phyloP scores from a whole-genome alignment of 1,140 invertebrate genomes.

The Rhyacophila brunnea region DNA sequence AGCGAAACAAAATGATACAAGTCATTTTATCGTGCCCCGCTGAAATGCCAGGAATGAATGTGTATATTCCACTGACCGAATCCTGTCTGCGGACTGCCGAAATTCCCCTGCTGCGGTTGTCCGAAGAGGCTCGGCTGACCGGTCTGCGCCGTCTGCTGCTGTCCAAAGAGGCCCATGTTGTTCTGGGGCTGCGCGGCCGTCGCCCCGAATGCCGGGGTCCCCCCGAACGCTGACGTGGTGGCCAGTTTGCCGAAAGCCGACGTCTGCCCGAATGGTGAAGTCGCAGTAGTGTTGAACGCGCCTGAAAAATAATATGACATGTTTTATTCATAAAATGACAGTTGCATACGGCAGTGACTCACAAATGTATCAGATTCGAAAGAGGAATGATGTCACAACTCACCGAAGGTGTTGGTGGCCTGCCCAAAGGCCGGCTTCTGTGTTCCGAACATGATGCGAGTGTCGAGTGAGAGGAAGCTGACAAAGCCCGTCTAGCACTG shows the following conservation, averaged over 20 bases:
- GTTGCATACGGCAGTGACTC: too few relatives aligned
- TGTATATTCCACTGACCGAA: slow-evolving; percentile 6
- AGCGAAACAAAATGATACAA: too few relatives aligned
- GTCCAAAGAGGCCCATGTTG: background rate
- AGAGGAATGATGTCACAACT: background rate
- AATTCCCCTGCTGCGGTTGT: slow-evolving; percentile 18
- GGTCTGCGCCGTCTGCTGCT: background rate
- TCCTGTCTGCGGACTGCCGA: slow-evolving; percentile 32
- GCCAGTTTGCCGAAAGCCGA: slow-evolving; percentile 40
- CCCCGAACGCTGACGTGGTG: slow-evolving; percentile 29
- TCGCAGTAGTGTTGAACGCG: slow-evolving; percentile 19
- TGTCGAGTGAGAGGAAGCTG: background rate
- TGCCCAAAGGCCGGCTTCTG: slow-evolving; percentile 45
- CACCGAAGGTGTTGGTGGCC: slow-evolving; percentile 32
- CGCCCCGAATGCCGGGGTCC: slow-evolving; percentile 5
- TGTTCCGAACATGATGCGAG: slow-evolving; percentile 44
- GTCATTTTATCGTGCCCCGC: too few relatives aligned
- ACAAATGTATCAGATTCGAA: too few relatives aligned
- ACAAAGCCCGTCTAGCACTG: background rate
- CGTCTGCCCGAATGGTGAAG: slow-evolving; percentile 38
- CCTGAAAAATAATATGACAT: background rate
- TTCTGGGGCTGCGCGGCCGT: background rate
- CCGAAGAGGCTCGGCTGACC: background rate
- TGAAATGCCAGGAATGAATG: too few relatives aligned
- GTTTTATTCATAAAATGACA: too few relatives aligned